Percentiles rank a stretch among this genome's conserved stretches.
Evolutionary conservation across 2,797 vertebrate genomes (phyloP).

Genomic region (Cyclura pinguis): DNA sequence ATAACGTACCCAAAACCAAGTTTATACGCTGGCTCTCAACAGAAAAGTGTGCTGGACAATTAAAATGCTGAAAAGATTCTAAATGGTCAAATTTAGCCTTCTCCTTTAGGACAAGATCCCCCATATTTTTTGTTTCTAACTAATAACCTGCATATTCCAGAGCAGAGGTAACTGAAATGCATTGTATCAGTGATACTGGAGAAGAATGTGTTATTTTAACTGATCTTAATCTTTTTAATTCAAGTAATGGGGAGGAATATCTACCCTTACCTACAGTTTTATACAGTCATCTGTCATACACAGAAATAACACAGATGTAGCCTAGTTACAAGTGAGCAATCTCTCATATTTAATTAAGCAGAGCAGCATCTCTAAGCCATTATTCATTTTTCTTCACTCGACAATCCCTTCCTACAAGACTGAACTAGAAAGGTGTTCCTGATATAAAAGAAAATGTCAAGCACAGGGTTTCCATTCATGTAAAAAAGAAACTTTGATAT

Average conservation of each 20-base stretch:
- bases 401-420: slow-evolving; percentile 25
- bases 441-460: slow-evolving; percentile 36
- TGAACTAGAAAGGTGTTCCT: slow-evolving; percentile 3
- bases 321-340: slow-evolving; percentile 24
- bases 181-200: neutral
- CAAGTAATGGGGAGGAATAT: slow-evolving; percentile 14
- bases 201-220: neutral
- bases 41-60: neutral
- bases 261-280: slow-evolving; percentile 9
- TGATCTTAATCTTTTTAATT: slow-evolving; percentile 1
- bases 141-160: neutral
- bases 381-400: slow-evolving; percentile 26
- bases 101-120: neutral
- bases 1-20: neutral
- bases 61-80: neutral
- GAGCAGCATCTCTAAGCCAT: slow-evolving; percentile 14
- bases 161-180: neutral
- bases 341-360: slow-evolving; percentile 40
- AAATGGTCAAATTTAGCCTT: neutral
- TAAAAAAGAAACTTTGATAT: slow-evolving; percentile 19
- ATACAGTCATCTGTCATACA: slow-evolving; percentile 1
- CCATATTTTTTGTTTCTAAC: neutral
- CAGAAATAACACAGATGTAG: slow-evolving; percentile 22
- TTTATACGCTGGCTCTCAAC: neutral
- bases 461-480: slow-evolving; percentile 3